Evolutionary conservation across 2,797 vertebrate species (phyloP).

Genomic region (Macrochelys suwanniensis): DNA sequence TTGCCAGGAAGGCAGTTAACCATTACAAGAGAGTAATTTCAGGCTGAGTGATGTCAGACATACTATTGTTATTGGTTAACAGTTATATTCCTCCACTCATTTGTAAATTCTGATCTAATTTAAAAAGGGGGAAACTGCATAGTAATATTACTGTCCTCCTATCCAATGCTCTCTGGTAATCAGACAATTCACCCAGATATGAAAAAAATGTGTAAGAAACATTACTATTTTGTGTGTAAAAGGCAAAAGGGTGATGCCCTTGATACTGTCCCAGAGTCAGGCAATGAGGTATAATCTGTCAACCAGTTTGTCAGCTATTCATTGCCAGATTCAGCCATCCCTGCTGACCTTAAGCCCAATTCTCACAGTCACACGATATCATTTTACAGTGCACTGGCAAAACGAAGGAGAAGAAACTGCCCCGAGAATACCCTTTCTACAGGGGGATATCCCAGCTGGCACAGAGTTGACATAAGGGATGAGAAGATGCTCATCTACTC

Average conservation of each 20-base stretch:
- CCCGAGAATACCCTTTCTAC: no score
- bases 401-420: background rate
- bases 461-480: background rate
- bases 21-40: constrained; percentile 79
- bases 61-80: constrained; percentile 81
- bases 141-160: background rate
- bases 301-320: background rate
- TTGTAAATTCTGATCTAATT: constrained; percentile 30
- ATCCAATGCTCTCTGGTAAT: background rate
- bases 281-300: background rate
- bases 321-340: background rate
- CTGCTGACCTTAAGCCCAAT: background rate
- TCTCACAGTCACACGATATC: background rate
- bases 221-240: background rate
- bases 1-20: constrained; percentile 77
- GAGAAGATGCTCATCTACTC: background rate
- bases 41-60: constrained; percentile 73
- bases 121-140: background rate
- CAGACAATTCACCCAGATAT: background rate
- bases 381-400: background rate
- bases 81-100: constrained; percentile 19
- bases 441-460: background rate
- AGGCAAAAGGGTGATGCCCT: background rate
- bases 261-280: background rate
- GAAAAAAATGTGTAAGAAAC: background rate